A percentile compares a stretch with the other conserved stretches of the same genome.
These are phyloP conservation scores for Florisuga fusca DNA, from an alignment of 2,797 vertebrate species.

Conservation along the genomic window DNA sequence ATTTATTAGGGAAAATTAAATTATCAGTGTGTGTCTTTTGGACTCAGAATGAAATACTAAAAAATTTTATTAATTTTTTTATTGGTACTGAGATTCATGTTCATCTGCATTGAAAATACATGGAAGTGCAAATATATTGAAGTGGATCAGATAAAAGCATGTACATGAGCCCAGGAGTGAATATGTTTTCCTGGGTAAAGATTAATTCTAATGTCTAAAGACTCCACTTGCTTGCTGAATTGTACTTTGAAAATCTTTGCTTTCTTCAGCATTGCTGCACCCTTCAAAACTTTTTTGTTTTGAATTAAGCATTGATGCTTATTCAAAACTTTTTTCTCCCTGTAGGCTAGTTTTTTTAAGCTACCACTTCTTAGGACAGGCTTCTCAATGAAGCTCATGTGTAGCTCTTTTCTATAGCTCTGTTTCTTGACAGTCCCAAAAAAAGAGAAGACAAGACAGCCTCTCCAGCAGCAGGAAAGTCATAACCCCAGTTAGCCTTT, in stretches of 20 bases:
- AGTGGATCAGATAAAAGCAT: not conserved
- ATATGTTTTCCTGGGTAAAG: not conserved
- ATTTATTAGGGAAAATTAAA: not conserved
- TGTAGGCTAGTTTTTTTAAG: not conserved
- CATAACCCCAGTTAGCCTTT: not conserved
- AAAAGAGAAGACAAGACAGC: not conserved
- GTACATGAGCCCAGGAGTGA: not conserved
- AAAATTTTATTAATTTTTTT: not conserved
- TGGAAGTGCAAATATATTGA: not conserved
- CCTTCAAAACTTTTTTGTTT: no score
- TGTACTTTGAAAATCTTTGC: not conserved
- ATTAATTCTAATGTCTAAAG: not conserved
- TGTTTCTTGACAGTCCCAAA: constrained; percentile 24
- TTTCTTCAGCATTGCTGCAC: not conserved
- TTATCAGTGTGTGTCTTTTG: not conserved
- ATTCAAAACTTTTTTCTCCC: not conserved
- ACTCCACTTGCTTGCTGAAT: not conserved
- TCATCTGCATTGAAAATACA: not conserved
- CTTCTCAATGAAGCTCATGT: not conserved
- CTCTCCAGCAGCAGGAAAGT: not conserved
- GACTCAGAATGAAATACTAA: not conserved
- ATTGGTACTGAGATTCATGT: not conserved
- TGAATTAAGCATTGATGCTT: no score
- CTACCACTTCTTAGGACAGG: not conserved
- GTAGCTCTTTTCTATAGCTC: not conserved